Base-by-base conservation (phyloP, 2,888 invertebrate genomes). In the Plebejus melissa region DNA sequence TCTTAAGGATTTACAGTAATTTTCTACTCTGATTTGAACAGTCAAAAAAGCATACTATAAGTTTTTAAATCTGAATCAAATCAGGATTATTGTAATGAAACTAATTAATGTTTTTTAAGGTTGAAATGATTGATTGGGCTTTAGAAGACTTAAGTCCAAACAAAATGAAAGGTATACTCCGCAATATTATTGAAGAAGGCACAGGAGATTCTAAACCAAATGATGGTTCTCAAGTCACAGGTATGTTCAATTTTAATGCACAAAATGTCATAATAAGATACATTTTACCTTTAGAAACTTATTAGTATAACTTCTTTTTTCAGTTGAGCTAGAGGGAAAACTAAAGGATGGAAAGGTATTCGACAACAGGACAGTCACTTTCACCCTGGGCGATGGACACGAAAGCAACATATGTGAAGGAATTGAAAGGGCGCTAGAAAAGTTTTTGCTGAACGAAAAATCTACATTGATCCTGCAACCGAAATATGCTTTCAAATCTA, bases 131-230 rank as follows among this genome's bases (percentile, higher is more conserved):
- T 70, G 95, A 95, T 76, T 99, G 98, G 98, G 94, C 95, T 86
- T 96, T 96, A 54, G 98, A 99, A 90, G 99, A 99, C 90, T 86
- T 99, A 70, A 97, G 97, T 80, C 96, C 97, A 0, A 95, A 95
- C 76, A 96, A 96, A 84, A 98, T 98, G 91, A 97, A 96, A 77
- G 96, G 97, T 69, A 97, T 99, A 79, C 94, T 97, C 75, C 95
- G 97, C 76, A 94, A 95, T 78, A 95, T 95, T 82, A 89, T 98
- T 32, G 94, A 92, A 69, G 91, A 94, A 77, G 99, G 99, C 69
- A 94, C 95, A 75, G 96, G 96, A 0, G 95, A 91, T 80, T 94
- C 95, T 46, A 95, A 90, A 57, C 99, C 99, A 7, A 96, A 96
- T 81, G 97, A 98, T 78, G 97, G 97, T 4, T 96, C 97, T 5